Conservation (phyloP, 2,113 vertebrate species). For the Mesoclemmys tuberculata region DNA sequence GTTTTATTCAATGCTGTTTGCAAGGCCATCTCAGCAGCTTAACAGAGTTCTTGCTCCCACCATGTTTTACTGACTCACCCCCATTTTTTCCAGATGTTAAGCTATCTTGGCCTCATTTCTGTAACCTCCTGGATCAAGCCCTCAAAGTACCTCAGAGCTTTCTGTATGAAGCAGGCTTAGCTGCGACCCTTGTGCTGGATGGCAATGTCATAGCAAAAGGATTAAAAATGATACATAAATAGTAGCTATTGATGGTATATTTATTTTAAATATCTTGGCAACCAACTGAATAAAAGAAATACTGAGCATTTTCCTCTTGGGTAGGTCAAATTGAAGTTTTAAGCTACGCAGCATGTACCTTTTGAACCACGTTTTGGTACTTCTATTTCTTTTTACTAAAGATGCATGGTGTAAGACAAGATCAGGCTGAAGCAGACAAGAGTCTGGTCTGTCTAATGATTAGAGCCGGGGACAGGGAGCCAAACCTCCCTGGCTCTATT, state of each 20-base stretch:
- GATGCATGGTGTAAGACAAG: background rate
- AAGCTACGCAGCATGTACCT: background rate
- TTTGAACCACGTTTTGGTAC: background rate
- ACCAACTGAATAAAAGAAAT: background rate
- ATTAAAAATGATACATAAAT: background rate
- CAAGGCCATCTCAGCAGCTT: conserved; percentile 6
- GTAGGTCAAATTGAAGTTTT: background rate
- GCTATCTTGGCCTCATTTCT: background rate
- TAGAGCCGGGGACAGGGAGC: background rate
- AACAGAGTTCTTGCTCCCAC: background rate
- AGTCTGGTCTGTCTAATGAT: background rate
- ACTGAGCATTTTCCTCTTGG: background rate
- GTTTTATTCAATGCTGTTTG: background rate
- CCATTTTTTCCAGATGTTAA: conserved; percentile 3
- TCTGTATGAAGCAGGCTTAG: background rate
- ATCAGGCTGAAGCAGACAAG: background rate
- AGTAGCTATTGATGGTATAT: background rate
- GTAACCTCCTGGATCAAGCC: background rate
- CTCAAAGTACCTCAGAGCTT: background rate
- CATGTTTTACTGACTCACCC: background rate
- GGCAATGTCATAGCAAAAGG: background rate
- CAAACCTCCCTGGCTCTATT: background rate
- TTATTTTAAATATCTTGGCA: background rate
- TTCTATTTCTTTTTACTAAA: background rate
- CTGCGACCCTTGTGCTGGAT: background rate